Evolutionary conservation across 2,888 invertebrate genomes (phyloP), one percentile per base, ranked within the genome.

Genomic region (Coenonympha glycerion): DNA sequence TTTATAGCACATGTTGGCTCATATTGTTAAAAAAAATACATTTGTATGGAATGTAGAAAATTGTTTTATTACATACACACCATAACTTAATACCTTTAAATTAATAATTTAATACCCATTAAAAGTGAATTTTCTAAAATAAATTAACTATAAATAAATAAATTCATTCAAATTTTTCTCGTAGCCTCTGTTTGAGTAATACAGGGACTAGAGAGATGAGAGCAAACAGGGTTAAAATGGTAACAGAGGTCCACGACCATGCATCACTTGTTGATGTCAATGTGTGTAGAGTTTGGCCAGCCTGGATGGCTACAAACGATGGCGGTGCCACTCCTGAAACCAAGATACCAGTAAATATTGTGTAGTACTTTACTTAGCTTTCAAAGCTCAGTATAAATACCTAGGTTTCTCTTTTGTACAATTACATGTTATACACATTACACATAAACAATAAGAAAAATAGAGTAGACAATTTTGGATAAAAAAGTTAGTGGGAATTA

Each of bases 231-330:
- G 90, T 91, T 9, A 99, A 87, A 37, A 96, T 84, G 9, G 91
- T 80, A 46, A 98, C 83, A n/a, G 97, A 96, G 8, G 90, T 92
- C 92, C 93, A 94, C 0, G 97, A 96, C 85, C 97, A 92, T 1
- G 96, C 93, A 62, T 95, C 94, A 62, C 92, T 92, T 1, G 94
- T 93, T 3, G 95, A 95, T 1, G 97, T 95, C 83, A 99, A 89
- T 60, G 95, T 92, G 68, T 99, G 95, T 37, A 99, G 87, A 0
- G 99, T 99, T 73, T 96, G 96, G 9, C 99, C 99, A 8, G 98
- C 97, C 87, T 99, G 97, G 64, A 99, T 98, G 8, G 98, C 98
- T 19, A 99, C 92, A 76, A 99, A 95, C 0, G 98, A 98, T 3
- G 99, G 99, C 37, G 99, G 98, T 0, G 96, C 97, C 8, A 98